These are phyloP conservation scores for Metaphire vulgaris DNA, from an alignment of 1,140 invertebrate genomes.

Conservation along the genomic window DNA sequence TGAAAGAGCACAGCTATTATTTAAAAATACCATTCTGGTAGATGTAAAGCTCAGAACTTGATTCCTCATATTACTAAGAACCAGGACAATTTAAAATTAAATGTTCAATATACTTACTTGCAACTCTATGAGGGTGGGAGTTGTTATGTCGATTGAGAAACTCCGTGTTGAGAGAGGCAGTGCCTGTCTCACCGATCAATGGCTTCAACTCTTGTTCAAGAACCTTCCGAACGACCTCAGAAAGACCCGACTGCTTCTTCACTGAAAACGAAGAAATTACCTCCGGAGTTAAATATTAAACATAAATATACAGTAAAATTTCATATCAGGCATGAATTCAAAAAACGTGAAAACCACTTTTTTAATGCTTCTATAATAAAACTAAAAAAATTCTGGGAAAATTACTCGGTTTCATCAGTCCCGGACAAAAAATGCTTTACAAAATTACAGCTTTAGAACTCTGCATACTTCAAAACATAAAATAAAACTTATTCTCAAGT, in stretches of 20 bases:
- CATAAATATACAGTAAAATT: too few species aligned
- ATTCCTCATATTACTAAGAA: not conserved
- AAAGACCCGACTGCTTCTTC: slow-evolving; percentile 45
- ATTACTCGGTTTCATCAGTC: too few species aligned
- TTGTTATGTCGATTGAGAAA: slow-evolving; percentile 60
- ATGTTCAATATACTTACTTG: slow-evolving; percentile 53
- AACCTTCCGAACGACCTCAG: slow-evolving; percentile 64
- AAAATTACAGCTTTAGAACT: too few species aligned
- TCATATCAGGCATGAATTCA: too few species aligned
- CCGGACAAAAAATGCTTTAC: too few species aligned
- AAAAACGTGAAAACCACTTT: too few species aligned
- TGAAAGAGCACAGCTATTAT: not conserved
- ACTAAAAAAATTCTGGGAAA: too few species aligned
- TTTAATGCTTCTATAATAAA: too few species aligned
- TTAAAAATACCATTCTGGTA: not conserved
- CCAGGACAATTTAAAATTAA: not conserved
- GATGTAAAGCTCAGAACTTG: not conserved
- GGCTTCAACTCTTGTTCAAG: slow-evolving; percentile 65
- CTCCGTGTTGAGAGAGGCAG: slow-evolving; percentile 63
- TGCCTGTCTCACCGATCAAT: slow-evolving; percentile 55
- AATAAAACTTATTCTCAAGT: too few species aligned
- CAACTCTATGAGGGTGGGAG: slow-evolving; percentile 64
- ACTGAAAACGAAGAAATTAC: not conserved
- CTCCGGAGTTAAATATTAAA: too few species aligned
- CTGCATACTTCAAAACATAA: too few species aligned